A percentile compares a stretch with the other conserved stretches of the same genome.
Conservation (phyloP, 2,888 invertebrate genomes). For the Punctoribates punctum region DNA sequence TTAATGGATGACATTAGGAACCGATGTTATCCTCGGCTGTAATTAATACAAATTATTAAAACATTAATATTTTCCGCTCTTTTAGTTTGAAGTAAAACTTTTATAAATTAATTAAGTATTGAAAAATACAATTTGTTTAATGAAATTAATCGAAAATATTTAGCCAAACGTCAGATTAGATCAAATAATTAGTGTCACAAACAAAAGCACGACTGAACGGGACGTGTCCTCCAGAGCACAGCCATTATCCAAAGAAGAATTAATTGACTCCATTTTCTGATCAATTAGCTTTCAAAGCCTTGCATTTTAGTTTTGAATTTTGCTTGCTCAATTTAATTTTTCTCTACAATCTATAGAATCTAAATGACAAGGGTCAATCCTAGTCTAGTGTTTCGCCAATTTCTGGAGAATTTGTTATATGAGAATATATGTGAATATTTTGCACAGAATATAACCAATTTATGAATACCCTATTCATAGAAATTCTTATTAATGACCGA, state of each 20-base stretch:
- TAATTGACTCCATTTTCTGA: neutral
- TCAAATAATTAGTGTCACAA: conserved; percentile 14
- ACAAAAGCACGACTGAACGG: neutral
- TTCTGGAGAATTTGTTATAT: too few species aligned
- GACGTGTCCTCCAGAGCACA: neutral
- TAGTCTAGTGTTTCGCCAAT: too few species aligned
- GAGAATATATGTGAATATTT: too few species aligned
- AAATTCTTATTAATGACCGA: too few species aligned
- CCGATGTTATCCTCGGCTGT: neutral
- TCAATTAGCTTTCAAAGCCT: too few species aligned
- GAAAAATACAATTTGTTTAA: conserved; percentile 6
- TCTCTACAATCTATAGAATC: too few species aligned
- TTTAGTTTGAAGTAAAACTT: neutral
- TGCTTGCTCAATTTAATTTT: too few species aligned
- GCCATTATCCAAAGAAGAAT: neutral
- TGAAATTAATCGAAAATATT: neutral
- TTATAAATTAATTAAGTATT: neutral
- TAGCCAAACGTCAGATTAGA: neutral
- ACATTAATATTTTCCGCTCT: neutral
- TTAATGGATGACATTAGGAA: neutral
- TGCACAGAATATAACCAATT: too few species aligned
- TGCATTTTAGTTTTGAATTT: too few species aligned
- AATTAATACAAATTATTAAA: conserved; percentile 7
- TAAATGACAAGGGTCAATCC: too few species aligned
- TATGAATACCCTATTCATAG: too few species aligned